A percentile compares a stretch with the other conserved stretches of the same genome.
Conservation (phyloP, 2,113 vertebrate species). For the Sminthopsis crassicaudata region DNA sequence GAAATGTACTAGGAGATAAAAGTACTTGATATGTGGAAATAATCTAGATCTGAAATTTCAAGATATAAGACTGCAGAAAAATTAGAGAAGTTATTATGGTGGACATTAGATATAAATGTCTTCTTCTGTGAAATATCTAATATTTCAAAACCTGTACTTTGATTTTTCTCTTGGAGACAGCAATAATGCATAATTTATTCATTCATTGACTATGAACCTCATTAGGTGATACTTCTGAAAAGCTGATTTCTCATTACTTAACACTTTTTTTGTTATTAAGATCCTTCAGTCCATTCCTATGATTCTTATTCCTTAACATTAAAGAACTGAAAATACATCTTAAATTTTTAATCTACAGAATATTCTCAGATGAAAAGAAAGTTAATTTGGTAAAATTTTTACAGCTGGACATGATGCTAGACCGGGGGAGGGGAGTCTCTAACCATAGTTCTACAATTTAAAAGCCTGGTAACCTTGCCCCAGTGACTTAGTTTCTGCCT, state of each 20-base stretch:
- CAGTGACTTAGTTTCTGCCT: neutral
- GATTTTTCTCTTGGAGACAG: conserved; percentile 52
- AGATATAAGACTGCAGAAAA: neutral
- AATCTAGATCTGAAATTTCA: neutral
- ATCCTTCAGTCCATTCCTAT: neutral
- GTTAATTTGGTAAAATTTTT: neutral
- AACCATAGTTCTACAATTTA: neutral
- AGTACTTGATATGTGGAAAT: neutral
- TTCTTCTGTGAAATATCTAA: conserved; percentile 46
- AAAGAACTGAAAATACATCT: neutral
- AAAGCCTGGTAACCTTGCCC: neutral
- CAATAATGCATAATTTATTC: conserved; percentile 63
- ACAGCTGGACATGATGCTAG: neutral
- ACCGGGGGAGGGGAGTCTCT: neutral
- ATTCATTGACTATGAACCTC: conserved; percentile 25
- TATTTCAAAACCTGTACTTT: conserved; percentile 56
- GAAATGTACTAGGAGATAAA: neutral
- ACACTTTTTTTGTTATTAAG: neutral
- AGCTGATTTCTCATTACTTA: conserved; percentile 40
- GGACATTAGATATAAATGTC: conserved; percentile 29
- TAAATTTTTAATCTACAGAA: neutral
- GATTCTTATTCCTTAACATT: neutral
- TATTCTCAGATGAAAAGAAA: neutral
- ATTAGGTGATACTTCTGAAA: conserved; percentile 30
- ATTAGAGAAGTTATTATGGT: conserved; percentile 32